Evolutionary conservation across 2,113 vertebrate genomes (phyloP).

Genomic region (Nothobranchius furzeri): DNA sequence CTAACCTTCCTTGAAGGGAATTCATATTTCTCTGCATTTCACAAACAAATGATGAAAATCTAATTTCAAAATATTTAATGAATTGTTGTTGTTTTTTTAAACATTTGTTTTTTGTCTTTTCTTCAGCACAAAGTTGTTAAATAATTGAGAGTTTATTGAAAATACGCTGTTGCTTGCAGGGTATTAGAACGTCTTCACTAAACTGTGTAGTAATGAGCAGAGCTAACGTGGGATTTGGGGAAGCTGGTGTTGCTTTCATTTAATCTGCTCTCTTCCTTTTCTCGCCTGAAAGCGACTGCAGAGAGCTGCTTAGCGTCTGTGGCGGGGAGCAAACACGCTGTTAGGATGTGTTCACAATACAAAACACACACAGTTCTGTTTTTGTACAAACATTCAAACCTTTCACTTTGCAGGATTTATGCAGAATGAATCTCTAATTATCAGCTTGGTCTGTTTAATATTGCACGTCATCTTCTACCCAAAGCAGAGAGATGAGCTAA

Average conservation of each 20-base stretch:
- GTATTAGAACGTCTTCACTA: slow-evolving; percentile 2
- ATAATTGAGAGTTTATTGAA: background rate
- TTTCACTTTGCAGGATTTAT: background rate
- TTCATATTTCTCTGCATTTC: too few species aligned
- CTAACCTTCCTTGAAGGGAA: too few species aligned
- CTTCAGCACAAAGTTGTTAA: slow-evolving; percentile 5
- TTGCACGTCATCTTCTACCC: background rate
- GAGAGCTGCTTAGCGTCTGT: slow-evolving; percentile 7
- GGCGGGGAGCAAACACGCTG: too few species aligned
- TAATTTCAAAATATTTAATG: too few species aligned
- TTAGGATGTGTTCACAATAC: background rate
- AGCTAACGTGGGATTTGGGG: slow-evolving; percentile 27
- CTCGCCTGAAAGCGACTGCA: slow-evolving; percentile 8
- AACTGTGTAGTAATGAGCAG: slow-evolving; percentile 13
- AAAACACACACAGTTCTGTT: background rate
- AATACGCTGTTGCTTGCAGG: slow-evolving; percentile 8
- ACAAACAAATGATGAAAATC: too few species aligned
- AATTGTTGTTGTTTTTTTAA: too few species aligned
- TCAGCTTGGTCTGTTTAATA: background rate
- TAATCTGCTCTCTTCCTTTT: slow-evolving; percentile 16
- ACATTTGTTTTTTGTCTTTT: too few species aligned
- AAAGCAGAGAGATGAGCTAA: background rate
- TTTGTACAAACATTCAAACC: too few species aligned
- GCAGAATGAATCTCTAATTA: background rate
- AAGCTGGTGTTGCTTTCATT: slow-evolving; percentile 26